Evolutionary conservation across 2,888 invertebrate genomes (phyloP).

Genomic region (Anthrax anthrax): DNA sequence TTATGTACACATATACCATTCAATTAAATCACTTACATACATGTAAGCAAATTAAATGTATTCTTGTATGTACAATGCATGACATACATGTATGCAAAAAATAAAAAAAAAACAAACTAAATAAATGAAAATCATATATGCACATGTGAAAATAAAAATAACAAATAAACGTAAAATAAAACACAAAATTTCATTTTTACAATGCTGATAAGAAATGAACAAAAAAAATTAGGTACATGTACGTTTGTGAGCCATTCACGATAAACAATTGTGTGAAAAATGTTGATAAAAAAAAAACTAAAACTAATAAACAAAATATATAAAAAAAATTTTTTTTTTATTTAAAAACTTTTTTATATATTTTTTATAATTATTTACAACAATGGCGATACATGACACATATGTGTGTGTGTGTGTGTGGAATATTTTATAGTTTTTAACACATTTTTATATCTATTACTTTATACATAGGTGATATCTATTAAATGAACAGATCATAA

Average conservation of each 20-base stretch:
- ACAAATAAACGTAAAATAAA: background rate
- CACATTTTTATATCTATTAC: too few species aligned
- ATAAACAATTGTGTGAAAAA: constrained; percentile 4
- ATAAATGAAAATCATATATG: background rate
- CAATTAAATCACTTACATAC: too few species aligned
- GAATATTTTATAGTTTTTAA: too few species aligned
- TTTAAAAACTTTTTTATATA: too few species aligned
- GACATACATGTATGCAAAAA: constrained; percentile 1
- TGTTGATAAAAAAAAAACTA: background rate
- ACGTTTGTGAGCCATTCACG: background rate
- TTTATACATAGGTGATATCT: too few species aligned
- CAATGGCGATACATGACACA: too few species aligned
- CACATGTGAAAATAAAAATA: background rate
- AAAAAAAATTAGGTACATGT: too few species aligned
- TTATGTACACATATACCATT: background rate
- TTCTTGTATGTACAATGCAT: background rate
- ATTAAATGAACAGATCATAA: too few species aligned
- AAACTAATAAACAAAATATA: too few species aligned
- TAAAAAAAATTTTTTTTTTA: too few species aligned
- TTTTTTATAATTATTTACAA: too few species aligned
- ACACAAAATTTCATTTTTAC: background rate
- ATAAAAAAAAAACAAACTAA: constrained; percentile 2
- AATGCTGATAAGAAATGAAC: constrained; percentile 5
- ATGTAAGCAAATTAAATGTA: background rate
- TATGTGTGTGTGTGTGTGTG: too few species aligned